These are phyloP conservation scores for Conger conger DNA, from an alignment of 2,113 vertebrate species.

Conservation along the genomic window DNA sequence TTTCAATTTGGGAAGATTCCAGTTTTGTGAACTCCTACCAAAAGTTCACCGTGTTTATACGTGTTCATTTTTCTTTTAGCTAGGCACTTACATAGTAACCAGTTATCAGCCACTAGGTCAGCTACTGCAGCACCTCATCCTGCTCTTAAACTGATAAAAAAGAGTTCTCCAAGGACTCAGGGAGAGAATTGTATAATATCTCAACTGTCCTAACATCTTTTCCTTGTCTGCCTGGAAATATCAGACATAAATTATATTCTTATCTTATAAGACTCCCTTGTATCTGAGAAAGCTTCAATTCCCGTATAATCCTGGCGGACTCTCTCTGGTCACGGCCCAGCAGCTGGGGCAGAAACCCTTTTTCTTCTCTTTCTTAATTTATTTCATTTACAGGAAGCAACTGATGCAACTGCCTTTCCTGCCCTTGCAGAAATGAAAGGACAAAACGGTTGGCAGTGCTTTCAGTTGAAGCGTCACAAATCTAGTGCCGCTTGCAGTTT, in stretches of 20 bases:
- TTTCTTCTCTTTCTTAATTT: neutral
- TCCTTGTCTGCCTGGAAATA: neutral
- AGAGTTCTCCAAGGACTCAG: neutral
- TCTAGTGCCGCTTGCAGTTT: neutral
- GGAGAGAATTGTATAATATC: conserved; percentile 3
- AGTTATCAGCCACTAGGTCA: neutral
- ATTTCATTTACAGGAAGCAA: neutral
- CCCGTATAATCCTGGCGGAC: neutral
- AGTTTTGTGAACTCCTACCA: neutral
- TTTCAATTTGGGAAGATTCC: neutral
- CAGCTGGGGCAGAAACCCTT: neutral
- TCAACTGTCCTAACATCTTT: conserved; percentile 1
- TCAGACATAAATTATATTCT: conserved; percentile 2
- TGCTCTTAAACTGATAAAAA: neutral
- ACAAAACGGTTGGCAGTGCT: neutral
- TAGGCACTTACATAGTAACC: neutral
- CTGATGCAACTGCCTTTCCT: neutral
- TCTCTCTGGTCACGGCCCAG: neutral
- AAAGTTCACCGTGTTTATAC: neutral
- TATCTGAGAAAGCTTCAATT: neutral
- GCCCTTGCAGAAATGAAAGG: neutral
- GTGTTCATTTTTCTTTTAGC: neutral
- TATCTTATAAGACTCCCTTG: conserved; percentile 2
- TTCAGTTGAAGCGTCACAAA: neutral
- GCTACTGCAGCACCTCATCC: neutral